A percentile compares a stretch with the other conserved stretches of the same genome.
phyloP scores from a whole-genome alignment of 2,113 vertebrate species.

The Solenodon paradoxus region DNA sequence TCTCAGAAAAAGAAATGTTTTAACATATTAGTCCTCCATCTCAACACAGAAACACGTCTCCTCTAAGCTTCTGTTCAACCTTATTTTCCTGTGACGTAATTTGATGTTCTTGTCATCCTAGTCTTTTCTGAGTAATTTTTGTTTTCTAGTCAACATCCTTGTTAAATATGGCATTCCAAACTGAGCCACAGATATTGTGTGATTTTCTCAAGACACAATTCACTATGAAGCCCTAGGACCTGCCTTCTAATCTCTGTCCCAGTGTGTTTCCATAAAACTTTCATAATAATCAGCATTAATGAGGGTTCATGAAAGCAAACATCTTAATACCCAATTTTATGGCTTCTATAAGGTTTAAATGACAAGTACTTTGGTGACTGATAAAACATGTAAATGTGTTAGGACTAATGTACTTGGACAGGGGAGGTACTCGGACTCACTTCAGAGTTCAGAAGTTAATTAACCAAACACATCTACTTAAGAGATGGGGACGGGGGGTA shows the following conservation, averaged over 20 bases:
- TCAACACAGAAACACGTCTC: neutral
- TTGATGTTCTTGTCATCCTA: neutral
- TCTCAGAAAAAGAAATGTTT: neutral
- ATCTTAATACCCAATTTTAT: neutral
- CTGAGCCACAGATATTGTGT: neutral
- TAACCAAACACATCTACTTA: neutral
- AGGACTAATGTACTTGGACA: too few relatives aligned
- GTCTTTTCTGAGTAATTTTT: neutral
- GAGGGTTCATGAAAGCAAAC: neutral
- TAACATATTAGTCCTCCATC: neutral
- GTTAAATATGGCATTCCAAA: neutral
- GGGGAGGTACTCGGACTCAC: neutral
- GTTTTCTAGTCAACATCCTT: neutral
- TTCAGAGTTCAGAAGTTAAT: neutral
- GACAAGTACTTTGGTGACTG: neutral
- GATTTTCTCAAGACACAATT: neutral
- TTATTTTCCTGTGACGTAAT: neutral
- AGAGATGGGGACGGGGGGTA: neutral
- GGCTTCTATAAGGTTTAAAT: neutral
- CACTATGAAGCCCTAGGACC: neutral
- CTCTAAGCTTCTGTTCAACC: neutral
- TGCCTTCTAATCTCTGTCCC: neutral
- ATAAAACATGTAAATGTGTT: neutral
- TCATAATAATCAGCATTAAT: neutral
- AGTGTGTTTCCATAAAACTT: neutral